Conservation (phyloP, 2,797 vertebrate species). For the Xerus rutilus region DNA sequence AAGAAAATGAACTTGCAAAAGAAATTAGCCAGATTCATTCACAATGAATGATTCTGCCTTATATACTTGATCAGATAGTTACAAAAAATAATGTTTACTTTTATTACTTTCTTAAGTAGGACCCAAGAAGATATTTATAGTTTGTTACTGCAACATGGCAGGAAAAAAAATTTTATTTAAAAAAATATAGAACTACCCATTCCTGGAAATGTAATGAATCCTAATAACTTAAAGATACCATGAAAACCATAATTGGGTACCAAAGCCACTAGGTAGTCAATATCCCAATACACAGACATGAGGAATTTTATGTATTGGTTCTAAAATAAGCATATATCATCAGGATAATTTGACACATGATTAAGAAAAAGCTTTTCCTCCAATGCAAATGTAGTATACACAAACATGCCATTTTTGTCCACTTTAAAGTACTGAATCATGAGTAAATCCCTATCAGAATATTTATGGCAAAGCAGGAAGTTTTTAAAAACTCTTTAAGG, state of each 20-base stretch:
- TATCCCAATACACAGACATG: neutral
- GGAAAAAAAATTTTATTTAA: neutral
- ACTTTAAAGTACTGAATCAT: neutral
- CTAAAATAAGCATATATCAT: neutral
- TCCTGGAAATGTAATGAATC: slow-evolving; percentile 29
- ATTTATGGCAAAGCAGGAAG: neutral
- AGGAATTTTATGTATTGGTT: neutral
- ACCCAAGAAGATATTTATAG: neutral
- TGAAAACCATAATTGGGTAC: neutral
- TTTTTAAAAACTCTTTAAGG: neutral
- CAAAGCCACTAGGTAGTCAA: neutral
- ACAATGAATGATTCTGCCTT: neutral
- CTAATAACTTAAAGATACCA: neutral
- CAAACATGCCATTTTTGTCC: neutral
- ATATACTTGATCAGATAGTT: neutral
- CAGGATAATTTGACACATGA: neutral
- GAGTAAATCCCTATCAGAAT: neutral
- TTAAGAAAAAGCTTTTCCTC: neutral
- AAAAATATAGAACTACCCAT: neutral
- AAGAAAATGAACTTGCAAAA: slow-evolving; percentile 4
- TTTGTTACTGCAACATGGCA: neutral
- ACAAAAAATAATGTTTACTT: neutral
- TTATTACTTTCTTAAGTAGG: neutral
- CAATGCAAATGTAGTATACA: neutral
- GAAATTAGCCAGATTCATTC: neutral